phyloP scores from a whole-genome alignment of 2,113 vertebrate species.

The Pycnonotus jocosus region DNA sequence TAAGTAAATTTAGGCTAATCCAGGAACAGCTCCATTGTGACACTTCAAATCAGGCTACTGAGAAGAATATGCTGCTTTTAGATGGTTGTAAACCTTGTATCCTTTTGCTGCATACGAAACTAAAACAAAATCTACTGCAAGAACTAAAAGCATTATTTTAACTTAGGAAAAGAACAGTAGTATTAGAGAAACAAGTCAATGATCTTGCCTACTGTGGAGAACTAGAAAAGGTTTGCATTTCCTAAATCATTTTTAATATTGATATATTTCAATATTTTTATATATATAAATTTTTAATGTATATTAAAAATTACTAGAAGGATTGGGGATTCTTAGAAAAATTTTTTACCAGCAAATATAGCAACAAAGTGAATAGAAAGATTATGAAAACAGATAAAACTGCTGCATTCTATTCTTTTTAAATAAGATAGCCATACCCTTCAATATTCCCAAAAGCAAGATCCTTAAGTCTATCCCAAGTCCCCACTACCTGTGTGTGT shows the following conservation, averaged over 20 bases:
- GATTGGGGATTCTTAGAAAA: background rate
- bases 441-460: conserved; percentile 28
- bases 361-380: conserved; percentile 8
- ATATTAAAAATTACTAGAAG: background rate
- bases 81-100: background rate
- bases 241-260: background rate
- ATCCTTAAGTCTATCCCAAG: background rate
- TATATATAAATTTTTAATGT: too few relatives aligned
- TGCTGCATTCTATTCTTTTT: background rate
- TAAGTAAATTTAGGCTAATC: background rate
- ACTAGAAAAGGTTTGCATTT: background rate
- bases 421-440: background rate
- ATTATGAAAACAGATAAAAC: conserved; percentile 18
- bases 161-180: background rate
- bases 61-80: background rate
- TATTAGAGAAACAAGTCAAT: background rate
- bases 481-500: background rate
- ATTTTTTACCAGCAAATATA: background rate
- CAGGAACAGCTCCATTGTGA: background rate
- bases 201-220: background rate
- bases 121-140: background rate
- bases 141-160: background rate
- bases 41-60: background rate
- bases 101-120: background rate
- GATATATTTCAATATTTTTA: background rate